Base-by-base conservation (phyloP, 2,797 vertebrate species). In the Phrynocephalus guinanensis region DNA sequence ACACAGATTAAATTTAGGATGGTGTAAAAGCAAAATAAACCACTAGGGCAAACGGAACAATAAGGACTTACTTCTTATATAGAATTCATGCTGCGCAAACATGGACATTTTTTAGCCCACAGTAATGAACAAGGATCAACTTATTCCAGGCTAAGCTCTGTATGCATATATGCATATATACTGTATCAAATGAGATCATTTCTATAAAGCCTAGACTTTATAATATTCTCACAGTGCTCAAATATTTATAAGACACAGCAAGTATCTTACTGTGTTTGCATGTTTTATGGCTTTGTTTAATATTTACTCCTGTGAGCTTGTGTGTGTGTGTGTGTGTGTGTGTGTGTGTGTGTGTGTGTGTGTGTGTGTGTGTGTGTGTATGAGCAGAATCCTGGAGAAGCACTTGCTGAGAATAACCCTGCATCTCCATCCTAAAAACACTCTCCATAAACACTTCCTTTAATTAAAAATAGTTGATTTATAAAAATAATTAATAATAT, bases 241-340 rank as follows among this genome's bases (percentile, higher is more conserved):
- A 85, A 33, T 66, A 67, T 3, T 56, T 33, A 77, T 76, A 9
- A 1, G 78, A 90, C 0, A 1, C 89, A 30, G 63, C 78, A 89
- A 90, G 70, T 81, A 75, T 44, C 75, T 78, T 79, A 79, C 82
- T 48, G 52, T 83, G 75, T 83, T 83, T 79, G 75, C 76, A 88
- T 86, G 85, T 88, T 88, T 88, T 79, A 84, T 56, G 50, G 76
- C 75, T 87, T 83, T 77, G 66, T 71, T 78, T 78, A 87, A 79
- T 71, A 50, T 81, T 0, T 30, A 79, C 16, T 0, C 63, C 86
- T 78, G 9, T 10, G 80, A 82, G 86, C 9, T 83, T 16, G 52
- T 28, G n/a, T 50, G 13, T 1, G 76, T 56, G 52, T 13, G 10
- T 8, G 52, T 13, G 52, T 16, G 52, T 28, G n/a, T 50, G 13